Evolutionary conservation across 2,888 invertebrate species (phyloP).

Genomic region (Diaphora mendica): DNA sequence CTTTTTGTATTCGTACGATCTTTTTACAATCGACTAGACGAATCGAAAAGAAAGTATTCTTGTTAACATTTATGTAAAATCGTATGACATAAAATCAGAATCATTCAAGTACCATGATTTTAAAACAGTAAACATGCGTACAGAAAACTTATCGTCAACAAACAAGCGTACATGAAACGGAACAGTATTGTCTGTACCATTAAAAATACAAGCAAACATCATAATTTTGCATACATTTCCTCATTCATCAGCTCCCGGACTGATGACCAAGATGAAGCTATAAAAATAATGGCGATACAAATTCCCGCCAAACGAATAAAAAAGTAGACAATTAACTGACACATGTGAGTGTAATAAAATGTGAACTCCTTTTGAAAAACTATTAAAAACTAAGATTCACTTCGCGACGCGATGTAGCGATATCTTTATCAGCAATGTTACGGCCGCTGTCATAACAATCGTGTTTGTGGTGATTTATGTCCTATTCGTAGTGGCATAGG

Average conservation of each 20-base stretch:
- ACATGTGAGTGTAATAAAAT: slow-evolving; percentile 52
- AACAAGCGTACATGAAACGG: slow-evolving; percentile 7
- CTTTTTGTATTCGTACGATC: neutral
- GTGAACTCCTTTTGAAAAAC: slow-evolving; percentile 49
- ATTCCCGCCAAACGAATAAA: slow-evolving; percentile 44
- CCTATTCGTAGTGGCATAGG: slow-evolving; percentile 33
- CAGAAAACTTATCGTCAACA: slow-evolving; percentile 10
- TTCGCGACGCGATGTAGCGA: slow-evolving; percentile 39
- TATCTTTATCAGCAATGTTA: slow-evolving; percentile 44
- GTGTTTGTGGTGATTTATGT: slow-evolving; percentile 21
- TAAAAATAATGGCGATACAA: slow-evolving; percentile 49
- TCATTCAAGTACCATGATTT: neutral
- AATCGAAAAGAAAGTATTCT: neutral
- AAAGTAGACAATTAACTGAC: slow-evolving; percentile 53
- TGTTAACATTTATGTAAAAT: neutral
- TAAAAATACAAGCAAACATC: slow-evolving; percentile 15
- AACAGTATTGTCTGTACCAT: slow-evolving; percentile 12
- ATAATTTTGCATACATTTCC: slow-evolving; percentile 37
- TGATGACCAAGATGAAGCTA: slow-evolving; percentile 47
- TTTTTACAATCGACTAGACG: neutral
- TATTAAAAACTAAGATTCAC: slow-evolving; percentile 46
- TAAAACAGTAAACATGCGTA: slow-evolving; percentile 4
- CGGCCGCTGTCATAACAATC: slow-evolving; percentile 22
- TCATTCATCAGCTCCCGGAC: slow-evolving; percentile 30
- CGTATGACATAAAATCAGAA: neutral